A percentile compares a stretch with the other conserved stretches of the same genome.
Conservation (phyloP, 1,140 invertebrate species). For the Zaprionus capensis region DNA sequence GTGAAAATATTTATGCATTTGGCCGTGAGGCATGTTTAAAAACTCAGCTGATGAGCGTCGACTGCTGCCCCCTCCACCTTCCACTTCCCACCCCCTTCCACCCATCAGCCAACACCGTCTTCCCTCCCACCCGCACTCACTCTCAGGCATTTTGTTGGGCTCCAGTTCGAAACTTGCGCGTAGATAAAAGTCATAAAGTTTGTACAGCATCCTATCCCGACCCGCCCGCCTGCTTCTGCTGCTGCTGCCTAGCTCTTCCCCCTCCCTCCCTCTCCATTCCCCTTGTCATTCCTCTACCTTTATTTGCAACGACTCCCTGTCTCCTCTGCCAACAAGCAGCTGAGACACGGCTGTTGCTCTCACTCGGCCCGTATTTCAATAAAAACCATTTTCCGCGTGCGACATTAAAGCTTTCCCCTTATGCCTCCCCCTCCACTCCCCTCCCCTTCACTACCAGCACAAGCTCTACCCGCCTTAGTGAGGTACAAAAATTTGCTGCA, state of each 20-base stretch:
- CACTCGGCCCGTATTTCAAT: slow-evolving; percentile 40
- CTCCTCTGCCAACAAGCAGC: slow-evolving; percentile 26
- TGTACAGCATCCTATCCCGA: slow-evolving; percentile 25
- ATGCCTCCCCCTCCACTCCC: not conserved
- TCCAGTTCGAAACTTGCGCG: slow-evolving; percentile 58
- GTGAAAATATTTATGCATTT: slow-evolving; percentile 77
- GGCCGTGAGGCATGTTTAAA: slow-evolving; percentile 68
- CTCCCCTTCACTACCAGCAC: not conserved
- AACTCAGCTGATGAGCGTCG: slow-evolving; percentile 58
- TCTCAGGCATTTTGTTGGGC: slow-evolving; percentile 7
- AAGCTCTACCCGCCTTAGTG: not conserved
- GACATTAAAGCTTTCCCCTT: slow-evolving; percentile 40
- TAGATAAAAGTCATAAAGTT: slow-evolving; percentile 79
- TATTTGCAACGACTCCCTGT: not conserved
- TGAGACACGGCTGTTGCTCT: slow-evolving; percentile 46
- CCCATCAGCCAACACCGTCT: not conserved
- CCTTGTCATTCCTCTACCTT: not conserved
- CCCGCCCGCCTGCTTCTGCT: not conserved
- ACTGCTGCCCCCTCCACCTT: no score
- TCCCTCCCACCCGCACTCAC: not conserved
- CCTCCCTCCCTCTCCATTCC: not conserved
- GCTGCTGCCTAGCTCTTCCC: not conserved
- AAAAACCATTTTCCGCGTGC: slow-evolving; percentile 34
- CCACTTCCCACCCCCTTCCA: not conserved
- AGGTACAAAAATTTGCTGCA: slow-evolving; percentile 3